A percentile compares a stretch with the other conserved stretches of the same genome.
phyloP scores from a whole-genome alignment of 2,888 invertebrate genomes.

The Rhagonycha lutea region DNA sequence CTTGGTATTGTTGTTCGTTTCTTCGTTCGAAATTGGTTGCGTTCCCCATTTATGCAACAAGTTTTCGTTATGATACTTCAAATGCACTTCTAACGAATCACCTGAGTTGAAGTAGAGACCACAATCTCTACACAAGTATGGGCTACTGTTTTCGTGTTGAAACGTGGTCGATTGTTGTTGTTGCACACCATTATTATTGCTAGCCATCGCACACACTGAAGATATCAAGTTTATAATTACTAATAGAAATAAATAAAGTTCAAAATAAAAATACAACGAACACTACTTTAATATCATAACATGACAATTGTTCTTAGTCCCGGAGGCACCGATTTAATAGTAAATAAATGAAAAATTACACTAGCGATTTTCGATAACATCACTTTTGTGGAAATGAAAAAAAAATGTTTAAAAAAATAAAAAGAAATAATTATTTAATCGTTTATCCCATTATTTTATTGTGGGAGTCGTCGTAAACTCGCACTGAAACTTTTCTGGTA shows the following conservation, averaged over 20 bases:
- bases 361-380: conserved; percentile 36
- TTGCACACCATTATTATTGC: conserved; percentile 40
- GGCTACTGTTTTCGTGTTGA: conserved; percentile 60
- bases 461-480: conserved; percentile 16
- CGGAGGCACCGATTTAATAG: conserved; percentile 44
- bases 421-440: conserved; percentile 33
- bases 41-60: conserved; percentile 75
- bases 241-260: conserved; percentile 42
- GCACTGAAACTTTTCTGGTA: conserved; percentile 8
- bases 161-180: conserved; percentile 34
- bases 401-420: conserved; percentile 44
- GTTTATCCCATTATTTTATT: conserved; percentile 49
- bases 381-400: conserved; percentile 39
- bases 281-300: conserved; percentile 56
- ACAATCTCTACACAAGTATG: conserved; percentile 77
- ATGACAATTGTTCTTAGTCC: conserved; percentile 51
- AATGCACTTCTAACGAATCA: conserved; percentile 77
- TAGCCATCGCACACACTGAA: conserved; percentile 48
- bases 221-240: not conserved
- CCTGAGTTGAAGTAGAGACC: conserved; percentile 75
- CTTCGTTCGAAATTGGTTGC: conserved; percentile 58
- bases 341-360: conserved; percentile 35
- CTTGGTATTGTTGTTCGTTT: conserved; percentile 66
- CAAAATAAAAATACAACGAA: conserved; percentile 49
- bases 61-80: conserved; percentile 80